phyloP scores from a whole-genome alignment of 2,113 vertebrate species.

The Mola mola region DNA sequence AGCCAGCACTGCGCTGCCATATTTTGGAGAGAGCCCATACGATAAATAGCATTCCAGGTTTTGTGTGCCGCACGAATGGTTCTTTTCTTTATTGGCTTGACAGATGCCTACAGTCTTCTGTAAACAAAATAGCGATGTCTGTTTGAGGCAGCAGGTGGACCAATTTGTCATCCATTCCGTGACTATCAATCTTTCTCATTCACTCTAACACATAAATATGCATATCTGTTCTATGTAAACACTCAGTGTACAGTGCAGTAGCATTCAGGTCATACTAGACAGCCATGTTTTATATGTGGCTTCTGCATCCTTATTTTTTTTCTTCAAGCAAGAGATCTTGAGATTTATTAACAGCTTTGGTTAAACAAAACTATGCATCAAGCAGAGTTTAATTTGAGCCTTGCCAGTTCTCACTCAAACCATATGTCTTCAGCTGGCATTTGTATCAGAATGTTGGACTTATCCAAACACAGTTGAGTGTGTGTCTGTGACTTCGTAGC shows the following conservation, averaged over 20 bases:
- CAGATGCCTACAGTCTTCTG: conserved; percentile 51
- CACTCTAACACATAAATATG: conserved; percentile 15
- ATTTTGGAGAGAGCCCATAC: conserved; percentile 66
- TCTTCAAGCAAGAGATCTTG: background rate
- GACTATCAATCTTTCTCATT: conserved; percentile 24
- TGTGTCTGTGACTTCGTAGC: conserved; percentile 59
- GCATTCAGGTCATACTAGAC: background rate
- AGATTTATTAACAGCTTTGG: conserved; percentile 29
- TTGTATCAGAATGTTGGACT: conserved; percentile 69
- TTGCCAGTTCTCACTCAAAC: conserved; percentile 63
- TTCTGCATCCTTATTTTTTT: conserved; percentile 23
- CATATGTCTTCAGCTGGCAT: conserved; percentile 66
- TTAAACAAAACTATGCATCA: conserved; percentile 53
- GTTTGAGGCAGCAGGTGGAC: conserved; percentile 65
- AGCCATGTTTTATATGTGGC: background rate
- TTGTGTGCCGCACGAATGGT: conserved; percentile 65
- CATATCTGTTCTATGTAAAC: conserved; percentile 18
- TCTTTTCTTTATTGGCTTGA: conserved; percentile 70
- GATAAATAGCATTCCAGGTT: conserved; percentile 70
- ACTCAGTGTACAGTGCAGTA: conserved; percentile 17
- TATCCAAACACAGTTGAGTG: conserved; percentile 74
- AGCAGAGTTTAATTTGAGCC: conserved; percentile 67
- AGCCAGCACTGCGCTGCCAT: conserved; percentile 43
- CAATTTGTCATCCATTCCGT: conserved; percentile 52
- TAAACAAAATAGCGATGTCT: conserved; percentile 69